Evolutionary conservation across 1,140 invertebrate genomes (phyloP).

Genomic region (Dinoponera quadriceps): DNA sequence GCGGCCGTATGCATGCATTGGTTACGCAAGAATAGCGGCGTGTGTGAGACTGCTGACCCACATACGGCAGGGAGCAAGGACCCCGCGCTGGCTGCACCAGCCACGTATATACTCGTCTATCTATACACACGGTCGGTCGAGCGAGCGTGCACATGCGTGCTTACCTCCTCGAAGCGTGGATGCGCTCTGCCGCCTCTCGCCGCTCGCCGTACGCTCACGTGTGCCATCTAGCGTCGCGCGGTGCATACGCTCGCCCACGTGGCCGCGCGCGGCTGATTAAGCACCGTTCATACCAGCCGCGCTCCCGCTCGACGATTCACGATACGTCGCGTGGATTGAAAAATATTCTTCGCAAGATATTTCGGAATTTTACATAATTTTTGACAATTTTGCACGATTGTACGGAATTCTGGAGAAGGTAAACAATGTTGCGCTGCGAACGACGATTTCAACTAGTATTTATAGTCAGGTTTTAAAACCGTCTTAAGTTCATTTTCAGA

Average conservation of each 20-base stretch:
- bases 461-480: too few relatives aligned
- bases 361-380: too few relatives aligned
- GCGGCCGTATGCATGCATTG: conserved; percentile 83
- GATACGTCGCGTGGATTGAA: too few relatives aligned
- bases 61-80: conserved; percentile 85
- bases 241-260: conserved; percentile 65
- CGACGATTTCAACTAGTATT: too few relatives aligned
- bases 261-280: conserved; percentile 48
- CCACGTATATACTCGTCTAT: conserved; percentile 66
- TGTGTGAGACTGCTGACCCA: conserved; percentile 86
- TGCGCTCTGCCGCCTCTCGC: conserved; percentile 61
- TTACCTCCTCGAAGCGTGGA: conserved; percentile 33
- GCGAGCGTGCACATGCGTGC: conserved; percentile 55
- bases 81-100: conserved; percentile 76
- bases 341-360: too few relatives aligned
- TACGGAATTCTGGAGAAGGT: too few relatives aligned
- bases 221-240: conserved; percentile 75
- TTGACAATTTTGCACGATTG: too few relatives aligned
- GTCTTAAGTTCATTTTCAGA: too few relatives aligned
- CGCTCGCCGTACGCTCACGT: conserved; percentile 31
- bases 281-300: conserved; percentile 46
- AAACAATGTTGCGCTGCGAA: too few relatives aligned
- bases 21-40: conserved; percentile 85
- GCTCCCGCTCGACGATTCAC: too few relatives aligned
- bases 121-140: conserved; percentile 22